phyloP scores from a whole-genome alignment of 1,140 invertebrate species.

The Drosophila trapezifrons region DNA sequence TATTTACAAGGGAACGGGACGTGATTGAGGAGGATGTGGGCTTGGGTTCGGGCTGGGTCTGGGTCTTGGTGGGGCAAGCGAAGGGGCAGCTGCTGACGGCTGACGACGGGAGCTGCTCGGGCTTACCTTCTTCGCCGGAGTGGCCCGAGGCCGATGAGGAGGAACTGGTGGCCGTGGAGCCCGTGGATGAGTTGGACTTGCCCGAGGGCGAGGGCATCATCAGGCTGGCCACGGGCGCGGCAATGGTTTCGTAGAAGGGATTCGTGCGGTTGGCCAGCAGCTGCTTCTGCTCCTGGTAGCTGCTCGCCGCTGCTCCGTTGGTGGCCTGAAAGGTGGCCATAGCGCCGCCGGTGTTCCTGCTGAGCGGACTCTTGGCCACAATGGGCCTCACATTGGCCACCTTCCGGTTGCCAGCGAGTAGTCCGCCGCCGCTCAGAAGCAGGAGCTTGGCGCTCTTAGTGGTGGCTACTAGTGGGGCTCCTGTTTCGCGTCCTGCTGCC shows the following conservation, averaged over 20 bases:
- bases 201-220: slow-evolving; percentile 82
- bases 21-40: slow-evolving; percentile 14
- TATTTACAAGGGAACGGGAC: slow-evolving; percentile 67
- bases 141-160: slow-evolving; percentile 66
- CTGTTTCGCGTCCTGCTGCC: slow-evolving; percentile 12
- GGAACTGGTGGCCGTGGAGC: slow-evolving; percentile 78
- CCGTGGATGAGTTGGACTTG: slow-evolving; percentile 79
- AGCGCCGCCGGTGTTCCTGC: slow-evolving; percentile 37
- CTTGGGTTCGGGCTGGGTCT: slow-evolving; percentile 1
- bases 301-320: slow-evolving; percentile 13
- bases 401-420: slow-evolving; percentile 66
- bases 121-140: slow-evolving; percentile 82
- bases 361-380: slow-evolving; percentile 62
- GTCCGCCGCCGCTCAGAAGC: slow-evolving; percentile 56
- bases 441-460: slow-evolving; percentile 72
- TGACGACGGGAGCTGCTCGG: slow-evolving; percentile 19
- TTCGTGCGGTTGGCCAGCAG: slow-evolving; percentile 76
- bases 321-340: slow-evolving; percentile 53
- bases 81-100: slow-evolving; percentile 30
- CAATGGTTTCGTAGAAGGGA: slow-evolving; percentile 76
- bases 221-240: slow-evolving; percentile 21
- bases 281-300: slow-evolving; percentile 74
- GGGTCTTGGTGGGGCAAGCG: slow-evolving; percentile 16
- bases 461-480: slow-evolving; percentile 2
- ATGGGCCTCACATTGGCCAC: slow-evolving; percentile 83